Evolutionary conservation across 2,888 invertebrate species (phyloP), one percentile per base, ranked within the genome.

Genomic region (Noctua janthina): DNA sequence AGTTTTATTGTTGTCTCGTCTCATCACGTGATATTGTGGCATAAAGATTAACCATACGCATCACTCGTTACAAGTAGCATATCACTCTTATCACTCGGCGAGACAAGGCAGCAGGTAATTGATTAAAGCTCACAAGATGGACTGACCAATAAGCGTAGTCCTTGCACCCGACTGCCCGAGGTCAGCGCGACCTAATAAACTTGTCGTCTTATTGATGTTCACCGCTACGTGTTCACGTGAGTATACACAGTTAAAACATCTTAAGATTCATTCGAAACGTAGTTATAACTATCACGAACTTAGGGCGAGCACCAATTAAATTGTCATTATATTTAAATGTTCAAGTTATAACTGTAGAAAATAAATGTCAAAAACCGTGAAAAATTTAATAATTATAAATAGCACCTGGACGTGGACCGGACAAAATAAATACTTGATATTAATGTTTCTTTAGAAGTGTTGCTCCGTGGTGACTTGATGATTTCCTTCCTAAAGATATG

Each of bases 131-230:
- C 49, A 20, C 66, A 84, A 79, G 84, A 84, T 29, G 46, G 39
- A 70, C 54, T 43, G 73, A 49, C 70, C 62, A 67, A 76, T 76
- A 67, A 76, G 66, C 69, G 59, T 35, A 35, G 51, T 79, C 67
- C 56, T 59, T n/a, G 74, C 51, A 23, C 23, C 35, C 76, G n/a
- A 5, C 43, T n/a, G 11, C 8, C 4, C 74, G 72, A 73, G 66
- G 85, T 71, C 85, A 71, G 59, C n/a, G 62, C 20, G 66, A 85
- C 46, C 69, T 76, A 70, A 75, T 85, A 64, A 76, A 76, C 62
- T 62, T 54, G 64, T 73, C 69, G n/a, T 39, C 49, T 68, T 46
- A 29, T 67, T 64, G 35, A 64, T 35, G 35, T 17, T 3, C 35
- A 64, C 64, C 8, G 39, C 39, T 35, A 35, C 35, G n/a, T 66